Evolutionary conservation across 2,797 vertebrate genomes (phyloP), one percentile per base, ranked within the genome.

Genomic region (Silurus lanzhouensis): DNA sequence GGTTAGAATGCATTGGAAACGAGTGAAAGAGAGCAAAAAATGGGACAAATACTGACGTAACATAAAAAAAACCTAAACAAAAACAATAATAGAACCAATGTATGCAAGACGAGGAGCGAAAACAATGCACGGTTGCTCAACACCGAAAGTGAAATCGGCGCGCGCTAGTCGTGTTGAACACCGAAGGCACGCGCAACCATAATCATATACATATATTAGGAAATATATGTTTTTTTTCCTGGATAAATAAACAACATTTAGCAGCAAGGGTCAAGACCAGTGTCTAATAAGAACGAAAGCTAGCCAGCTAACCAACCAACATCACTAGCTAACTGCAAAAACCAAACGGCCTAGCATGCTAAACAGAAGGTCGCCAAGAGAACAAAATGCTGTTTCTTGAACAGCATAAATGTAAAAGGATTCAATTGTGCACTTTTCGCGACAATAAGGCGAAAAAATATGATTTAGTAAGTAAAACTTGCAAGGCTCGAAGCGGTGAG

Each of bases 401-500:
- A 44, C 15, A 3, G 17, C 17, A 38, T 19, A 17, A 70, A 64
- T 6, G 20, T 8, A 64, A 6, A 64, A 20, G 1, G 22, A 10
- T 52, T 52, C 10, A 52, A 52, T 9, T 52, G 48, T 52, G 38
- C 38, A 38, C 2, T 38, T 38, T 38, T 38, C 4, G 38, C 38
- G 48, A 1, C 48, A 52, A 7, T 52, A 52, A 0, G 48, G 1
- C 48, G 48, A 52, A 52, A 52, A 52, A 10, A 52, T 3, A 52
- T 7, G 10, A 52, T 52, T 10, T 52, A 52, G 48, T 52, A 15
- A 79, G 6, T 44, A 15, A 67, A 67, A 20, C 25, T 10, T 52
- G 63, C 17, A 27, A 13, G 12, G 61, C 5, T 66, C 52, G 63
- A 48, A 55, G 48, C 71, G 78, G 61, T 83, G 87, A 79, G 89